Percentiles rank a stretch among this genome's conserved stretches.
phyloP scores from a whole-genome alignment of 2,888 invertebrate genomes.

The Anthophora plumipes region DNA sequence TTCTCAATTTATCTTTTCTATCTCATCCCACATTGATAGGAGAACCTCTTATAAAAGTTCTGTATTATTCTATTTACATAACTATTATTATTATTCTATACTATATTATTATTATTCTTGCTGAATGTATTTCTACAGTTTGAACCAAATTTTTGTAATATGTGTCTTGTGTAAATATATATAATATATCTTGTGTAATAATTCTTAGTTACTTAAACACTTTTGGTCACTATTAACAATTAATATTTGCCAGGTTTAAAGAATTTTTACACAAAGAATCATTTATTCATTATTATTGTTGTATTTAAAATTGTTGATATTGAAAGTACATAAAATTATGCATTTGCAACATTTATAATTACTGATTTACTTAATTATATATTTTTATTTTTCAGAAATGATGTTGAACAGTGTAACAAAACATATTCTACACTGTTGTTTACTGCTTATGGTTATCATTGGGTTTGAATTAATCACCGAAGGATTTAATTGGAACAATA shows the following conservation, averaged over 20 bases:
- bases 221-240: neutral
- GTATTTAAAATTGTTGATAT: neutral
- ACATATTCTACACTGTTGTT: constrained; percentile 92
- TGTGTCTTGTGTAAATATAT: no score
- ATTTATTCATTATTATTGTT: constrained; percentile 1
- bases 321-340: neutral
- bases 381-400: constrained; percentile 71
- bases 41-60: no score
- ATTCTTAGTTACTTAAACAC: neutral
- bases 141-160: no score
- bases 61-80: neutral
- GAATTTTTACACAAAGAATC: neutral
- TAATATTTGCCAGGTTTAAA: no score
- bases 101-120: neutral
- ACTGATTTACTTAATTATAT: constrained; percentile 21
- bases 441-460: constrained; percentile 90
- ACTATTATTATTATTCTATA: constrained; percentile 17
- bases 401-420: constrained; percentile 89
- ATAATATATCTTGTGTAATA: neutral
- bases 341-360: neutral
- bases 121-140: neutral
- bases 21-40: neutral
- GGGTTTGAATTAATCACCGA: constrained; percentile 87
- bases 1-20: neutral
- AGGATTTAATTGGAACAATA: constrained; percentile 79